A percentile compares a stretch with the other conserved stretches of the same genome.
These are phyloP conservation scores for Mesorhabditis sp. DNA, from an alignment of 2,888 invertebrate species.

Conservation along the genomic window DNA sequence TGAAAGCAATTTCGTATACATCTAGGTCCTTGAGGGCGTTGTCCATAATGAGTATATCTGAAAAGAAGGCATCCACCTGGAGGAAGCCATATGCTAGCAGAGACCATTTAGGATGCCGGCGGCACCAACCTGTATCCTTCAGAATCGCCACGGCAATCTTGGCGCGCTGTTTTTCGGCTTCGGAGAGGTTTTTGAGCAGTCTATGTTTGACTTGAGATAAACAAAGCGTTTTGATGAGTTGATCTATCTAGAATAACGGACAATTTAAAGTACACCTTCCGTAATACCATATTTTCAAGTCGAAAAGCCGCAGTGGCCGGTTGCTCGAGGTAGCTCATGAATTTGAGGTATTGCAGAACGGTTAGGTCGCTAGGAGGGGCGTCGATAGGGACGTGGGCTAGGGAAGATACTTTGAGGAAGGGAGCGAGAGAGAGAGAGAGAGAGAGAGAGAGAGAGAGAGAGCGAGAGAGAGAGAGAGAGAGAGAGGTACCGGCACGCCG, in stretches of 20 bases:
- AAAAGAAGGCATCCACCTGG: not conserved
- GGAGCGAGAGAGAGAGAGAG: too few relatives aligned
- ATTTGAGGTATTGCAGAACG: conserved; percentile 81
- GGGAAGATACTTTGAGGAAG: not conserved
- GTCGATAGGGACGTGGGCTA: conserved; percentile 72
- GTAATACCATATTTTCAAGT: conserved; percentile 24
- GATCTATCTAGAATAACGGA: conserved; percentile 70
- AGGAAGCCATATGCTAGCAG: too few relatives aligned
- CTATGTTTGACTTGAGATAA: conserved; percentile 83
- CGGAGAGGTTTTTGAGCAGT: conserved; percentile 77
- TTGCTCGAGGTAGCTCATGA: conserved; percentile 64
- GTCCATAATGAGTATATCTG: conserved; percentile 78
- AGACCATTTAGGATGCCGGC: not conserved
- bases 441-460: too few relatives aligned
- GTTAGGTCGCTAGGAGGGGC: conserved; percentile 81
- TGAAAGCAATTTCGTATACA: conserved; percentile 89
- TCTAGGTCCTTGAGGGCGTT: conserved; percentile 85
- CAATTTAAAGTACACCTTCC: conserved; percentile 48
- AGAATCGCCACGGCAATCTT: conserved; percentile 84
- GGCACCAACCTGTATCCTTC: conserved; percentile 62
- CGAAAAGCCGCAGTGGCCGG: conserved; percentile 36
- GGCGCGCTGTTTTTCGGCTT: conserved; percentile 80
- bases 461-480: too few relatives aligned
- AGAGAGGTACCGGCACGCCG: conserved; percentile 65
- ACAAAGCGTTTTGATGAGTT: conserved; percentile 84